Evolutionary conservation across 2,888 invertebrate genomes (phyloP).

Genomic region (Thera obeliscata): DNA sequence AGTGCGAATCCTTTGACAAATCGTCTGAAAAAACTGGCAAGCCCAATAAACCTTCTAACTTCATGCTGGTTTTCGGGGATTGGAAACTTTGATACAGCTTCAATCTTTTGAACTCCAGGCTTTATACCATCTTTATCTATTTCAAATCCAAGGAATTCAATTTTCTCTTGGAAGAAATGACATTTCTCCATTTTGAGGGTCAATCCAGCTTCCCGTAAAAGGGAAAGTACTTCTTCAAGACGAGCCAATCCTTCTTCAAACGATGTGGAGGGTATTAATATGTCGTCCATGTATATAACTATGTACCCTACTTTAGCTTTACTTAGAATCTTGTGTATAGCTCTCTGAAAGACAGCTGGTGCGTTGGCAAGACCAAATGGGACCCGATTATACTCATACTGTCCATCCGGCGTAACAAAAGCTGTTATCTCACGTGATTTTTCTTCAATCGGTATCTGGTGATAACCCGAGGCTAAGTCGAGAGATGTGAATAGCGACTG

Average conservation of each 20-base stretch:
- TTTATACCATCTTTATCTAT: not conserved
- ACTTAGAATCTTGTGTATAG: conserved; percentile 1
- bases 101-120: not conserved
- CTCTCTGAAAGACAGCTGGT: conserved; percentile 4
- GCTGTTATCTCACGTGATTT: not conserved
- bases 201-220: not conserved
- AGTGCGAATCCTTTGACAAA: conserved; percentile 1
- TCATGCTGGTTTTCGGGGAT: not conserved
- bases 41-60: not conserved
- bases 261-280: conserved; percentile 5
- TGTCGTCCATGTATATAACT: conserved; percentile 7
- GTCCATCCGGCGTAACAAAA: conserved; percentile 6
- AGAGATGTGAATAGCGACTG: not conserved
- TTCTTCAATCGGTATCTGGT: conserved; percentile 8
- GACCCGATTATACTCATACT: conserved; percentile 7
- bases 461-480: conserved; percentile 7
- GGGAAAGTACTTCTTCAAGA: not conserved
- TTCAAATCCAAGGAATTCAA: conserved; percentile 3
- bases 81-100: not conserved
- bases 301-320: not conserved
- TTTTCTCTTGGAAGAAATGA: conserved; percentile 6
- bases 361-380: conserved; percentile 8
- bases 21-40: conserved; percentile 2
- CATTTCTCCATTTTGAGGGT: conserved; percentile 6
- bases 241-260: conserved; percentile 1